Base-by-base conservation (phyloP, 1,140 invertebrate genomes). In the Magallana gigas region DNA sequence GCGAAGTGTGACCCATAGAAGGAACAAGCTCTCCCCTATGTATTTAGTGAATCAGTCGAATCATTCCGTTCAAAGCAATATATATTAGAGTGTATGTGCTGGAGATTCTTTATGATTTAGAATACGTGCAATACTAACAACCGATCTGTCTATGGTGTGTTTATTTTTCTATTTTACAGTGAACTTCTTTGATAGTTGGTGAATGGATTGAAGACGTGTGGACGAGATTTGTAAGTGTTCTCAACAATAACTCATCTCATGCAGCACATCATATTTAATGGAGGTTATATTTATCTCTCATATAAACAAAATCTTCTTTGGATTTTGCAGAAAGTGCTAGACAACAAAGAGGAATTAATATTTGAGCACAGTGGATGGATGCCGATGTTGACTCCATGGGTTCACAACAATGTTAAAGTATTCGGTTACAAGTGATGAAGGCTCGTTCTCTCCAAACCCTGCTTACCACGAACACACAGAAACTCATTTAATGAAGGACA, bases 321-420 rank as follows among this genome's bases (percentile, higher is more conserved):
- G 36, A 48, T 48, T 48, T 48, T 48, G 36, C 36, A 48, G 36
- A 48, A 48, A 48, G 36, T 48, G 5, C 36, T 48, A 5, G 5
- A 48, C 36, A 48, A 48, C 36, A 48, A 48, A 48, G 36, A 48
- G 36, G 36, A 48, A 48, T 48, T 48, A 48, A 48, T 48, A 48
- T 48, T 48, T 48, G 36, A 48, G 11, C 8, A 29, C 3, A 76
- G 12, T 36, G 23, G 36, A 29, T 76, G 36, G 36, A 36, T 29
- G 23, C 8, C 68, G 23, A 76, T 29, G 14, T 36, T 36, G 36
- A 76, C 12, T 36, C 2, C 12, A 59, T 76, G 71, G 56, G 57
- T 88, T 57, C 56, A 6, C n/a, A 8, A 88, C 29, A 76, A 91
- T 91, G 91, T 60, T 91, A 36, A 91, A 91, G 85, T 91, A 91